Evolutionary conservation across 92 coral and sea anemone species (phyloP).

Genomic region (Zoanthus gigantus): DNA sequence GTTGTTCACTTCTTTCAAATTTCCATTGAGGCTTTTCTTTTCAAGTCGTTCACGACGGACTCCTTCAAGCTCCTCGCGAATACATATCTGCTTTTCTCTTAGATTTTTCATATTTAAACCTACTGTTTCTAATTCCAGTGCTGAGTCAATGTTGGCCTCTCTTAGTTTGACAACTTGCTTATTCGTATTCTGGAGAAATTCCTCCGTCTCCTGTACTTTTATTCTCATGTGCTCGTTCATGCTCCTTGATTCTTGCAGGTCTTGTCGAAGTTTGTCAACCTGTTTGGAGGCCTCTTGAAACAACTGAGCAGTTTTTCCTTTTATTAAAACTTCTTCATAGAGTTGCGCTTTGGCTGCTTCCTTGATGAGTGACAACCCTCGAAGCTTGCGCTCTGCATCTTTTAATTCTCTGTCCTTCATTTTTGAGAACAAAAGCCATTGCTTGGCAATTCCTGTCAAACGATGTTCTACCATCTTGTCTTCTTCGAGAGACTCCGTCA

Average conservation of each 20-base stretch:
- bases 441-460: not conserved
- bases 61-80: not conserved
- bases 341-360: not conserved
- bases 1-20: not conserved
- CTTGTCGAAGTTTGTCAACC: not conserved
- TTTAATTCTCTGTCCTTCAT: constrained; percentile 4
- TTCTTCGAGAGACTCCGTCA: not conserved
- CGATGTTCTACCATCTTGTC: not conserved
- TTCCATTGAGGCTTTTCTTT: not conserved
- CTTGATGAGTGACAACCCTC: not conserved
- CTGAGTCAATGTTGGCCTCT: not conserved
- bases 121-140: not conserved
- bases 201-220: not conserved
- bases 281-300: not conserved
- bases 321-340: not conserved
- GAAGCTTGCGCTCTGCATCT: constrained; percentile 10
- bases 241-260: not conserved
- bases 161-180: not conserved
- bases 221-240: not conserved
- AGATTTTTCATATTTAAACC: not conserved
- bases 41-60: constrained; percentile 2
- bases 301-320: constrained; percentile 5
- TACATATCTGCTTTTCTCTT: not conserved
- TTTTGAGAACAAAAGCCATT: constrained; percentile 1
- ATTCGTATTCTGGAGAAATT: not conserved